These are phyloP conservation scores for Ivindomyrus marchei DNA, from an alignment of 2,113 vertebrate species.

Conservation along the genomic window DNA sequence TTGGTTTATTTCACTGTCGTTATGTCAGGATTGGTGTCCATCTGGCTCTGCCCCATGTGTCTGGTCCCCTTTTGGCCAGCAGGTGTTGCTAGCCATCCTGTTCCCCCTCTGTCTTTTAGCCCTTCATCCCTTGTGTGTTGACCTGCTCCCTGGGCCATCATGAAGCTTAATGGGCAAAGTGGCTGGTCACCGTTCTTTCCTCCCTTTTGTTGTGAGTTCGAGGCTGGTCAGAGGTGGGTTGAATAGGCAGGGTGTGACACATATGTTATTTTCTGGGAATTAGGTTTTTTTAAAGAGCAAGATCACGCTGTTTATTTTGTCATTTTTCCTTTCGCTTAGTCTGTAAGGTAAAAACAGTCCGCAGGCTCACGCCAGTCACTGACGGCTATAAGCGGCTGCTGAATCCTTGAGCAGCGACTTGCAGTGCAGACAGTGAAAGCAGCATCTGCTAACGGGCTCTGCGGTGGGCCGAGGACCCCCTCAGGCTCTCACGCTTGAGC, in stretches of 20 bases:
- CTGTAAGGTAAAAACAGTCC: not conserved
- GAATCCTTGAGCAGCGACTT: not conserved
- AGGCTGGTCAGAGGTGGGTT: too few species aligned
- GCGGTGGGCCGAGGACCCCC: not conserved
- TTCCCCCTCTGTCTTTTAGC: too few species aligned
- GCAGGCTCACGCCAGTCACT: not conserved
- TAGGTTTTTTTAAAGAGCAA: not conserved
- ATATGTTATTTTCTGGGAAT: not conserved
- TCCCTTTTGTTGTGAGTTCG: too few species aligned
- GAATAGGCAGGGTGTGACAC: too few species aligned
- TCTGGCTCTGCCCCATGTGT: too few species aligned
- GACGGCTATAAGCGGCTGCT: not conserved
- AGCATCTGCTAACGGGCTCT: not conserved
- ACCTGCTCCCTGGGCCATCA: too few species aligned
- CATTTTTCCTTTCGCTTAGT: not conserved
- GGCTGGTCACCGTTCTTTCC: too few species aligned
- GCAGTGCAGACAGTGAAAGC: not conserved
- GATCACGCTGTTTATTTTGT: not conserved
- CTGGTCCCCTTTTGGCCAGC: too few species aligned
- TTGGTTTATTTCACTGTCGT: not conserved
- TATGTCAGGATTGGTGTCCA: too few species aligned
- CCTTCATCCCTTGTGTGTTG: too few species aligned
- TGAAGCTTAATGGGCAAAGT: too few species aligned
- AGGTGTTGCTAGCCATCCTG: too few species aligned
- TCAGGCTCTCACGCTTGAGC: not conserved